A percentile compares a stretch with the other conserved stretches of the same genome.
Evolutionary conservation across 2,888 invertebrate species (phyloP).

Genomic region (Eucera pruinosa): DNA sequence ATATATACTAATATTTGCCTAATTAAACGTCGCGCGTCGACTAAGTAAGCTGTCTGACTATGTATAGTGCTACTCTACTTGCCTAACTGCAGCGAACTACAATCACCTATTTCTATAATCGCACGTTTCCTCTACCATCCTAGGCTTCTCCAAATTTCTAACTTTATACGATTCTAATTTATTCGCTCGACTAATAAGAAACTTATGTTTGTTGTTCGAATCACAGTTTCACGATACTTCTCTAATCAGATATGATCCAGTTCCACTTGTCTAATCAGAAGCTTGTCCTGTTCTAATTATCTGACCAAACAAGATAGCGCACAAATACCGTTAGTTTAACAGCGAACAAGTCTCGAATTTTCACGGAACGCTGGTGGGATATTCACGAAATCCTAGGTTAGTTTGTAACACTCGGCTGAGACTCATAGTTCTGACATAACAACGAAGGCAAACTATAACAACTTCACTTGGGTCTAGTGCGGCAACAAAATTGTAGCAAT

Average conservation of each 20-base stretch:
- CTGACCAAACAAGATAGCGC: constrained; percentile 5
- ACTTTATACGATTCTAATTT: neutral
- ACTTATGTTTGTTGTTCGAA: neutral
- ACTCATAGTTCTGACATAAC: neutral
- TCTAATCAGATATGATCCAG: constrained; percentile 5
- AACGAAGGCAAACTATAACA: constrained; percentile 5
- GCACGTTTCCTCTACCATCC: neutral
- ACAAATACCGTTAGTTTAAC: neutral
- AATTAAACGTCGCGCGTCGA: no score
- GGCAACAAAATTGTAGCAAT: neutral
- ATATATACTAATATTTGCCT: neutral
- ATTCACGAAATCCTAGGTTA: neutral
- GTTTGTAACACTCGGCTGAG: neutral
- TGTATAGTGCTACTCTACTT: no score
- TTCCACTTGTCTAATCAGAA: neutral
- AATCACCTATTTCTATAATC: neutral
- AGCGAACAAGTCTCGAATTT: constrained; percentile 4
- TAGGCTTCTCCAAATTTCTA: neutral
- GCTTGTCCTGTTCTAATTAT: constrained; percentile 4
- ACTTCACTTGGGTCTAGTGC: constrained; percentile 1
- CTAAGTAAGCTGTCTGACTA: neutral
- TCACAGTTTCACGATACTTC: neutral
- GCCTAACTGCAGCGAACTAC: neutral
- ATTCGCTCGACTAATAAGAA: neutral
- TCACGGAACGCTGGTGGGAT: neutral